Evolutionary conservation across 2,888 invertebrate genomes (phyloP).

Genomic region (Hypercompe scribonia): DNA sequence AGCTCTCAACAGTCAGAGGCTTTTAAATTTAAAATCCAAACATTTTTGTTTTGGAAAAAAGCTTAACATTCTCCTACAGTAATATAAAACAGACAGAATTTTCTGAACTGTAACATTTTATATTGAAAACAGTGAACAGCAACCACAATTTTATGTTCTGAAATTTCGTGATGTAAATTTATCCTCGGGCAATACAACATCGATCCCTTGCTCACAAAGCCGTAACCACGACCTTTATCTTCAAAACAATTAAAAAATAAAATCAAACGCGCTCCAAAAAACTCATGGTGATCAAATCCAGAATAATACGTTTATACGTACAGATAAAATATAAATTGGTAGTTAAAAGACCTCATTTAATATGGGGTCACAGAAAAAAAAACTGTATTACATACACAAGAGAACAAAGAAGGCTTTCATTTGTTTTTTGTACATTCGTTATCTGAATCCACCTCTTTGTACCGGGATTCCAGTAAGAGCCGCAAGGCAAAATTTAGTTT

Average conservation of each 20-base stretch:
- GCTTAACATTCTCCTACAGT: background rate
- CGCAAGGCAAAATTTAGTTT: constrained; percentile 59
- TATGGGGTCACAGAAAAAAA: constrained; percentile 42
- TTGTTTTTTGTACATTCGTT: constrained; percentile 65
- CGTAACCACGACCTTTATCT: constrained; percentile 27
- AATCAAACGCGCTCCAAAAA: constrained; percentile 33
- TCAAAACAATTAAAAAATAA: constrained; percentile 36
- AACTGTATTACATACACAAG: constrained; percentile 48
- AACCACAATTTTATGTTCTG: constrained; percentile 9
- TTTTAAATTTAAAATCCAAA: background rate
- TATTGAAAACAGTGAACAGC: constrained; percentile 6
- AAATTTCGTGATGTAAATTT: constrained; percentile 3
- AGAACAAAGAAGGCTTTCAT: constrained; percentile 57
- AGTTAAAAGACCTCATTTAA: constrained; percentile 24
- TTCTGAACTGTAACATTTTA: background rate
- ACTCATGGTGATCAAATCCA: constrained; percentile 28
- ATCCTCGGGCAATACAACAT: constrained; percentile 13
- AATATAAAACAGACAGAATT: background rate
- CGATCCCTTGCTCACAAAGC: constrained; percentile 12
- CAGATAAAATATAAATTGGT: constrained; percentile 29
- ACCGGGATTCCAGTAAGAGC: constrained; percentile 53
- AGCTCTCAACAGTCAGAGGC: background rate
- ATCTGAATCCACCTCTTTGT: constrained; percentile 63
- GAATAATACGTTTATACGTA: constrained; percentile 38
- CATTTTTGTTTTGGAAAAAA: background rate